Percentiles rank a stretch among this genome's conserved stretches.
Conservation (phyloP, 2,888 invertebrate species). For the Pogonocherus hispidulus region DNA sequence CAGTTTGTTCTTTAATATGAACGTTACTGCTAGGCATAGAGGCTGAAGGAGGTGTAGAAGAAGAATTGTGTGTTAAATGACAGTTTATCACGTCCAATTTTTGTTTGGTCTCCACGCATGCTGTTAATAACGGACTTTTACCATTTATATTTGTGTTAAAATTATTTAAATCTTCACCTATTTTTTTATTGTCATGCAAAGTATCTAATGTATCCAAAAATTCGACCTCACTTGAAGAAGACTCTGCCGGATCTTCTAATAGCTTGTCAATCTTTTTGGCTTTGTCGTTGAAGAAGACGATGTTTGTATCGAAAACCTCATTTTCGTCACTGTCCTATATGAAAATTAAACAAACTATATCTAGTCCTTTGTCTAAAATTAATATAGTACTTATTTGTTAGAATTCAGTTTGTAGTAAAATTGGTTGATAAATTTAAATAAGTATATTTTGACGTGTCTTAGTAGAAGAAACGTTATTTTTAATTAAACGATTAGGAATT, state of each 20-base stretch:
- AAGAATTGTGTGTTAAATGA: conserved; percentile 29
- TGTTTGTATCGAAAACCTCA: conserved; percentile 60
- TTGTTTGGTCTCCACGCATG: conserved; percentile 49
- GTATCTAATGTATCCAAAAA: conserved; percentile 62
- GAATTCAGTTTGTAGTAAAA: too few species aligned
- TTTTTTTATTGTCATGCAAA: conserved; percentile 55
- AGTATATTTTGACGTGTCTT: too few species aligned
- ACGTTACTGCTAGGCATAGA: neutral
- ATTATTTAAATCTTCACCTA: conserved; percentile 43
- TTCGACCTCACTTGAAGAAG: conserved; percentile 64
- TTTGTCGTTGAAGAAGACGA: conserved; percentile 58
- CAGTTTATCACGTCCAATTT: conserved; percentile 31
- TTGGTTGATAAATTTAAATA: too few species aligned
- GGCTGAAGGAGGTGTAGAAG: conserved; percentile 2
- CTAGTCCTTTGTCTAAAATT: neutral
- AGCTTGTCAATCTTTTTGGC: conserved; percentile 49
- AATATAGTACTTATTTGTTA: too few species aligned
- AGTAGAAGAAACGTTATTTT: too few species aligned
- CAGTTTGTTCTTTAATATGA: neutral
- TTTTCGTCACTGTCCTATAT: conserved; percentile 61
- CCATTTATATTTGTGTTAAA: conserved; percentile 38
- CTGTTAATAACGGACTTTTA: conserved; percentile 51
- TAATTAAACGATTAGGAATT: too few species aligned
- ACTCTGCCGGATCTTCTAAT: conserved; percentile 50
- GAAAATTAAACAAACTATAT: conserved; percentile 38